These are phyloP conservation scores for Pseudoips prasinana DNA, from an alignment of 2,888 invertebrate genomes.

Conservation along the genomic window DNA sequence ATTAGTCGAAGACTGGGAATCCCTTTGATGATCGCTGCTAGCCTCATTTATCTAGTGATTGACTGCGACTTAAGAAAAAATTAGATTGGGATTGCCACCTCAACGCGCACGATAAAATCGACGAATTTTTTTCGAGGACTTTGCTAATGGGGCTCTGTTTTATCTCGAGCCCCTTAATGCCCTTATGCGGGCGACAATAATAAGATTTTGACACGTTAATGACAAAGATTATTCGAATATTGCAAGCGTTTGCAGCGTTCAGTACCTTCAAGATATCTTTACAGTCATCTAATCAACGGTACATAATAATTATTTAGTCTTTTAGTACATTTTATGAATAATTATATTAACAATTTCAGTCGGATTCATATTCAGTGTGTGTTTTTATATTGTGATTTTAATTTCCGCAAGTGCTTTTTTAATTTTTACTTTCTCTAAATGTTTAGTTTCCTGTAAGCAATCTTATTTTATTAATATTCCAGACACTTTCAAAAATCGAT, in stretches of 20 bases:
- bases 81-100: constrained; percentile 78
- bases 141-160: constrained; percentile 78
- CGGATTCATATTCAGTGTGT: too few relatives aligned
- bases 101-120: constrained; percentile 68
- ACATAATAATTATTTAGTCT: too few relatives aligned
- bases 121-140: constrained; percentile 60
- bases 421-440: too few relatives aligned
- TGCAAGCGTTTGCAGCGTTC: too few relatives aligned
- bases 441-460: too few relatives aligned
- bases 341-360: too few relatives aligned
- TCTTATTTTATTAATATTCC: too few relatives aligned
- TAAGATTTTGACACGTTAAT: constrained; percentile 78
- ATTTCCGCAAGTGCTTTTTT: too few relatives aligned
- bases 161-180: constrained; percentile 76
- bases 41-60: constrained; percentile 77
- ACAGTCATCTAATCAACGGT: too few relatives aligned
- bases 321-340: too few relatives aligned
- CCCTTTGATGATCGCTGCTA: constrained; percentile 65
- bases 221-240: constrained; percentile 51
- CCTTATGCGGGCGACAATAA: constrained; percentile 78
- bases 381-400: too few relatives aligned
- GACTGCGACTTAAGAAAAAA: constrained; percentile 72
- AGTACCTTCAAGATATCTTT: too few relatives aligned
- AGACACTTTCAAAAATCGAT: constrained; percentile 51
- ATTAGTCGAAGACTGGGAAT: constrained; percentile 42